A percentile compares a stretch with the other conserved stretches of the same genome.
Evolutionary conservation across 2,797 vertebrate genomes (phyloP).

Genomic region (Clarias platycephalus): DNA sequence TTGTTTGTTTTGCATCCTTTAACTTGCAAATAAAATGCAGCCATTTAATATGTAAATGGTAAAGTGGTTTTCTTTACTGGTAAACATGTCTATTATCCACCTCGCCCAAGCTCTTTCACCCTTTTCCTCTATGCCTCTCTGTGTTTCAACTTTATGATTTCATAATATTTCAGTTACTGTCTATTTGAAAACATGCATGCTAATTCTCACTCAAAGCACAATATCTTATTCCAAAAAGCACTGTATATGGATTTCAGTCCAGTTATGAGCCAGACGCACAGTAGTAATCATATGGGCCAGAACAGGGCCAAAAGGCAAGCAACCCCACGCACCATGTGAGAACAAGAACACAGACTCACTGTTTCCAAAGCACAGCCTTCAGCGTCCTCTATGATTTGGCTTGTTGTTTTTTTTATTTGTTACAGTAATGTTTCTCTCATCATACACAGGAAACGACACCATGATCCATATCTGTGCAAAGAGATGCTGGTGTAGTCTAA

Average conservation of each 20-base stretch:
- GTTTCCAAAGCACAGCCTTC: conserved; percentile 32
- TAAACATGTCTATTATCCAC: conserved; percentile 40
- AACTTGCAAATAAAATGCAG: background rate
- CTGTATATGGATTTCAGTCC: background rate
- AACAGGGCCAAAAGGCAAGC: conserved; percentile 8
- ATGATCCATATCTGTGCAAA: conserved; percentile 67
- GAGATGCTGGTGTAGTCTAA: conserved; percentile 67
- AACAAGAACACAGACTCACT: conserved; percentile 45
- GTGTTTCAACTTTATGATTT: conserved; percentile 26
- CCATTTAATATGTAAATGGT: background rate
- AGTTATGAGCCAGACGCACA: conserved; percentile 52
- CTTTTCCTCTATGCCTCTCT: conserved; percentile 23
- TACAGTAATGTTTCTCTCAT: conserved; percentile 66
- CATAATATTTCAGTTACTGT: background rate
- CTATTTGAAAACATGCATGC: background rate
- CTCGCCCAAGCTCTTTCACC: conserved; percentile 15
- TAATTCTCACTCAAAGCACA: background rate
- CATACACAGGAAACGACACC: conserved; percentile 64
- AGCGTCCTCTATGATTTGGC: conserved; percentile 29
- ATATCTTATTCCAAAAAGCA: background rate
- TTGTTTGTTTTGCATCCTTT: background rate
- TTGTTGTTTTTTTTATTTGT: conserved; percentile 58
- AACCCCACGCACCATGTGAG: conserved; percentile 10
- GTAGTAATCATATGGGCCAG: conserved; percentile 29
- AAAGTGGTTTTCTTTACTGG: conserved; percentile 8